Conservation (phyloP, 2,113 vertebrate species). For the Mola mola region DNA sequence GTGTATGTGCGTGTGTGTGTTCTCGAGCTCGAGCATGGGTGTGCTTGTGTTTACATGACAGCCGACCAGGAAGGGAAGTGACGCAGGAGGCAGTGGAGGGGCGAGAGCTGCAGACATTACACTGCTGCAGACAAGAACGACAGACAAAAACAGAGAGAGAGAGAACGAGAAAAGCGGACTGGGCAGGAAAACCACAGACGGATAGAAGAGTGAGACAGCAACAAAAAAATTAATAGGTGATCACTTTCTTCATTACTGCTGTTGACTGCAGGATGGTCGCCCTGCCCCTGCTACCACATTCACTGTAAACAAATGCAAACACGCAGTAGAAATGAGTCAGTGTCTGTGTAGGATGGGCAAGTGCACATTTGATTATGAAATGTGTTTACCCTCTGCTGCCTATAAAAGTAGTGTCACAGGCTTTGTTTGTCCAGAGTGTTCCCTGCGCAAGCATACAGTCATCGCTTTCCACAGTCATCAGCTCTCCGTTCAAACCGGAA, state of each 20-base stretch:
- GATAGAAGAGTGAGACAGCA: constrained; percentile 41
- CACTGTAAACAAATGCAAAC: constrained; percentile 30
- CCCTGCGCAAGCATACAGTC: not conserved
- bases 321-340: constrained; percentile 39
- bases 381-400: constrained; percentile 54
- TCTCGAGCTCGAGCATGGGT: constrained; percentile 44
- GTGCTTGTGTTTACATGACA: constrained; percentile 76
- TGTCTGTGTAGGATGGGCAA: constrained; percentile 25
- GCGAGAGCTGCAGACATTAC: constrained; percentile 70
- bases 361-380: constrained; percentile 60
- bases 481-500: constrained; percentile 12
- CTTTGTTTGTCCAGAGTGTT: constrained; percentile 53
- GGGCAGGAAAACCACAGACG: constrained; percentile 38
- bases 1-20: constrained; percentile 44
- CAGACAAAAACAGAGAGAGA: constrained; percentile 24
- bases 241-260: constrained; percentile 19
- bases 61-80: constrained; percentile 72
- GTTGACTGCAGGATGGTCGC: not conserved
- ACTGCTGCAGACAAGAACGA: constrained; percentile 49
- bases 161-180: constrained; percentile 22
- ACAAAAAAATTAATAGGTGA: constrained; percentile 44
- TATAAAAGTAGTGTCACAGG: constrained; percentile 59
- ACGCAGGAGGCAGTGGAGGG: constrained; percentile 68
- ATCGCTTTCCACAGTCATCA: constrained; percentile 39
- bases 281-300: constrained; percentile 1